Evolutionary conservation across 35 echinoderm and acorn worm species (phyloP).

Genomic region (Chiridota heheva): DNA sequence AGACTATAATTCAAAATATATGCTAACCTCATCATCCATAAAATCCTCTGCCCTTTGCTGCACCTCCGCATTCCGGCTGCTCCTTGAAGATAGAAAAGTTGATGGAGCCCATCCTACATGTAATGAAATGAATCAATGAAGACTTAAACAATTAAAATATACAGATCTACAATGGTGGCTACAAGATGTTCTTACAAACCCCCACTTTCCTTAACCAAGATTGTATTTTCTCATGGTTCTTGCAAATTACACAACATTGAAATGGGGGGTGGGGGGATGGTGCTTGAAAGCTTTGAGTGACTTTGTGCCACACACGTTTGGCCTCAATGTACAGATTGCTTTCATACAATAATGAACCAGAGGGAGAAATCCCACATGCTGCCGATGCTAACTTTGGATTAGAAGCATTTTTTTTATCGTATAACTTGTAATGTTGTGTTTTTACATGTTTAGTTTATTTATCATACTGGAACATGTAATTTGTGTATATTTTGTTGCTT

Average conservation of each 20-base stretch:
- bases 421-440: no score
- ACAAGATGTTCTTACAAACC: neutral
- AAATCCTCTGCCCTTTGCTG: constrained; percentile 83
- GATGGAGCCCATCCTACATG: constrained; percentile 86
- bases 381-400: no score
- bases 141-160: neutral
- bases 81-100: constrained; percentile 81
- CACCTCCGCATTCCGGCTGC: constrained; percentile 9
- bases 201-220: neutral
- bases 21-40: constrained; percentile 98
- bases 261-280: neutral
- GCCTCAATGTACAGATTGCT: no score
- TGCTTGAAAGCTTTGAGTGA: neutral
- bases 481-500: no score
- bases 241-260: no score
- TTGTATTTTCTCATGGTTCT: neutral
- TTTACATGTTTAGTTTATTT: no score
- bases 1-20: neutral
- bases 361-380: no score
- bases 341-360: no score
- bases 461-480: no score
- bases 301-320: no score
- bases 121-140: neutral
- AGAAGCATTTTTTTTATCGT: no score
- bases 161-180: neutral